A percentile compares a stretch with the other conserved stretches of the same genome.
These are phyloP conservation scores for Phainopepla nitens DNA, from an alignment of 2,113 vertebrate genomes.

Conservation along the genomic window DNA sequence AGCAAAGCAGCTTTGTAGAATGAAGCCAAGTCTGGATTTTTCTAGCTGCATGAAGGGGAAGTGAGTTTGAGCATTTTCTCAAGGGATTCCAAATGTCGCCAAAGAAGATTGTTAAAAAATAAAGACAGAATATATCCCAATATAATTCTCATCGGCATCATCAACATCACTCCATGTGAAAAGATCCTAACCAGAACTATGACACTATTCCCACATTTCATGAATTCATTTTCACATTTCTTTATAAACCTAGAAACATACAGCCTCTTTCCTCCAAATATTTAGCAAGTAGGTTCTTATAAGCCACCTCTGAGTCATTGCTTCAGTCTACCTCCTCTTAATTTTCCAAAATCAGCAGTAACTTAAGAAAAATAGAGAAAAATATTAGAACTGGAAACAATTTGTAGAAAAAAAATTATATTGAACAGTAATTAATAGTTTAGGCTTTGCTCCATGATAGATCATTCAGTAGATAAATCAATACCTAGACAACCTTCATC, in stretches of 20 bases:
- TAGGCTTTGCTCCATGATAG: not conserved
- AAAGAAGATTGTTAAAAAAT: not conserved
- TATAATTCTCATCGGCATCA: not conserved
- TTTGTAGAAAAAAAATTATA: not conserved
- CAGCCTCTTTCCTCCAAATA: not conserved
- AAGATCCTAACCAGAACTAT: not conserved
- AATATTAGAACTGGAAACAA: not conserved
- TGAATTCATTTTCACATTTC: not conserved
- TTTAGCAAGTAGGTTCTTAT: not conserved
- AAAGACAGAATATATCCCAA: not conserved
- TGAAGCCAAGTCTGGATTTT: not conserved
- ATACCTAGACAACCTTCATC: not conserved
- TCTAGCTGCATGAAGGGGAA: not conserved
- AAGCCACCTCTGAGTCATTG: not conserved
- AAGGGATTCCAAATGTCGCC: not conserved
- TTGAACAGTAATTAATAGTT: not conserved
- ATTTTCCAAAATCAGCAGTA: not conserved
- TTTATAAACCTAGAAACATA: not conserved
- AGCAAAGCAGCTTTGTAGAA: conserved; percentile 32
- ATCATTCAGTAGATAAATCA: not conserved
- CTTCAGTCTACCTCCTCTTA: not conserved
- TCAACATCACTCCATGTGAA: not conserved
- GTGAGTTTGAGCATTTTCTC: conserved; percentile 1
- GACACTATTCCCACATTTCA: not conserved
- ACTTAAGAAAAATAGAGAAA: not conserved